These are phyloP conservation scores for Epizoanthus illoricatus DNA, from an alignment of 92 coral and sea anemone species.

Conservation along the genomic window DNA sequence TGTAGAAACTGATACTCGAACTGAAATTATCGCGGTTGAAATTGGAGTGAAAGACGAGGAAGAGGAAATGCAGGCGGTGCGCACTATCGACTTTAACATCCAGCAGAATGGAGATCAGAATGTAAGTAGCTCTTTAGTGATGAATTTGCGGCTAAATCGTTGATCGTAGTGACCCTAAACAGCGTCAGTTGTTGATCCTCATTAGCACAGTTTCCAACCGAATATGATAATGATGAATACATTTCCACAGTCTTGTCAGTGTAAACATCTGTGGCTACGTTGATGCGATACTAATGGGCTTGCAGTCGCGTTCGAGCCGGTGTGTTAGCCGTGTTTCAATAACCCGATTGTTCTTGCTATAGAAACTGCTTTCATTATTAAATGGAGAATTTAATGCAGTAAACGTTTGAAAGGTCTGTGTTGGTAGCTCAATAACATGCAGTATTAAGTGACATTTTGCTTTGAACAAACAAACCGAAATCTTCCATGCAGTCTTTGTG, in stretches of 20 bases:
- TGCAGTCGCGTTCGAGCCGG: neutral
- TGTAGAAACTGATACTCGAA: neutral
- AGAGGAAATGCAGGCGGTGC: constrained; percentile 24
- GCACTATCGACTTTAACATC: constrained; percentile 19
- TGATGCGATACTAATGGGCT: neutral
- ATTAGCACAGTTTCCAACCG: neutral
- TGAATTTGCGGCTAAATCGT: neutral
- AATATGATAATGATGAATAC: neutral
- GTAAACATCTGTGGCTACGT: neutral
- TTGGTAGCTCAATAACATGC: too few species aligned
- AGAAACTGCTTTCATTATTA: too few species aligned
- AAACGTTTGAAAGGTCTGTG: too few species aligned
- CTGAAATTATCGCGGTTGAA: constrained; percentile 5
- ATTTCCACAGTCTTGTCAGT: neutral
- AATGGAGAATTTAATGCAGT: too few species aligned
- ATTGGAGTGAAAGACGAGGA: neutral
- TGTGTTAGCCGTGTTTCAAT: too few species aligned
- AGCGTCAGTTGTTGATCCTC: neutral
- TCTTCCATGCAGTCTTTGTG: too few species aligned
- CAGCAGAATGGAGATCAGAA: neutral
- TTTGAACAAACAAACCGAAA: too few species aligned
- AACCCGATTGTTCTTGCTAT: too few species aligned
- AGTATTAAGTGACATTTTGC: too few species aligned
- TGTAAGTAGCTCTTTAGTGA: constrained; percentile 2
- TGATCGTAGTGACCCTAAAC: neutral